A percentile compares a stretch with the other conserved stretches of the same genome.
These are phyloP conservation scores for Chroicocephalus ridibundus DNA, from an alignment of 2,113 vertebrate species.

Conservation along the genomic window DNA sequence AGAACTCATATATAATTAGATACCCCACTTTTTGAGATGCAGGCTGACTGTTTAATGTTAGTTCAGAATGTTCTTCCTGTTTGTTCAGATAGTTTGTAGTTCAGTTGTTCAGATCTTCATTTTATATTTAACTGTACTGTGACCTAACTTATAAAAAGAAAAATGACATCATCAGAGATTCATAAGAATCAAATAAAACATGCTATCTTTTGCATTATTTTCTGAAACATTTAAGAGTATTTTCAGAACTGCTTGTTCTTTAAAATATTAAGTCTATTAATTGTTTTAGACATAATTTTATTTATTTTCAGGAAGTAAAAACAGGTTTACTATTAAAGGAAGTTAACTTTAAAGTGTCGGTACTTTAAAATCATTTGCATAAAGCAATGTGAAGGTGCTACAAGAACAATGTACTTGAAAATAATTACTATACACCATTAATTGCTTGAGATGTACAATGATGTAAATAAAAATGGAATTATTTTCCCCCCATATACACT, in stretches of 20 bases:
- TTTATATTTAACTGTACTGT: neutral
- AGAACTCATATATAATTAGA: neutral
- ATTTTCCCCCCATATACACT: neutral
- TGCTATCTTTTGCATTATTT: neutral
- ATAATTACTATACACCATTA: neutral
- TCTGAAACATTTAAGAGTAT: neutral
- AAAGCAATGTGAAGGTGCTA: neutral
- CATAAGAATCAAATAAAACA: neutral
- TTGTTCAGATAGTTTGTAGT: neutral
- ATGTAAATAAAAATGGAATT: neutral
- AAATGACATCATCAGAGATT: neutral
- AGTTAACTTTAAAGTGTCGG: neutral
- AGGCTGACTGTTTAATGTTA: neutral
- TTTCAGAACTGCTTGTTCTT: neutral
- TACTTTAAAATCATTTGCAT: neutral
- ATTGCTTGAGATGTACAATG: neutral
- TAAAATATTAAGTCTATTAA: neutral
- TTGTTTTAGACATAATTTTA: neutral
- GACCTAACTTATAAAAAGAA: neutral
- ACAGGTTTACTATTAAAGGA: neutral
- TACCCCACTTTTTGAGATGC: neutral
- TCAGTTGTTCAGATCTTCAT: neutral
- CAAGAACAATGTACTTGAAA: neutral
- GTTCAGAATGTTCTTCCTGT: neutral
- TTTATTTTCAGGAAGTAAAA: neutral